Base-by-base conservation (phyloP, 2,888 invertebrate genomes). In the Panzeria rudis region DNA sequence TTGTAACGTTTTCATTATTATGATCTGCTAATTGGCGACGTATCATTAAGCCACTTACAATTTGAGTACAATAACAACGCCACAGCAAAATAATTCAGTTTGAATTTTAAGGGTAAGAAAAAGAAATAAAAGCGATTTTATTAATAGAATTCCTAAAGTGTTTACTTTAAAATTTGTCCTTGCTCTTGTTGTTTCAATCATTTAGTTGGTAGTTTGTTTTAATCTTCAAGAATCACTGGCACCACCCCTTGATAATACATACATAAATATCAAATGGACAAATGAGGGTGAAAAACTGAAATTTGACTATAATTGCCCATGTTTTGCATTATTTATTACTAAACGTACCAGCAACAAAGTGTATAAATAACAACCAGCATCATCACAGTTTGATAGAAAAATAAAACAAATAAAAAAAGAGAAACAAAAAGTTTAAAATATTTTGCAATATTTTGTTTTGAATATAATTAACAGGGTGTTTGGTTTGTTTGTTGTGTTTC, bases 31-130 rank as follows among this genome's bases (percentile, higher is more conserved):
- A 91, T 91, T 91, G 91, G 88, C 86, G 87, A 88, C 89, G 90
- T 89, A 90, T 90, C 91, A 90, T 91, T 91, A 91, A 90, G 90
- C 90, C 89, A 90, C 90, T 91, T 89, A 89, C 87, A 87, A 89
- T 89, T 90, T 88, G 59, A 87, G 88, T 88, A 89, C 59, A 66
- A 72, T 50, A 44, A 35, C n/a, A 44, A 35, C n/a, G 11, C 13
- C 47, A 88, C 87, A 88, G 87, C 89, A 90, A 90, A 89, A 88
- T 89, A 88, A 41, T 62, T 54, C 50, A 54, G 32, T 0, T 25
- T 11, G 29, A 61, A 25, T 52, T 64, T 68, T 44, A 75, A 47
- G 85, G 69, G 82, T 68, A n/a, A 66, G 8, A 66, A 32, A 56
- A n/a, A 8, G 6, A 15, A 66, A 59, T 32, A 47, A 29, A 56